Percentiles rank a stretch among this genome's conserved stretches.
These are phyloP conservation scores for Hydropotes inermis DNA, from an alignment of 2,113 vertebrate species.

Conservation along the genomic window DNA sequence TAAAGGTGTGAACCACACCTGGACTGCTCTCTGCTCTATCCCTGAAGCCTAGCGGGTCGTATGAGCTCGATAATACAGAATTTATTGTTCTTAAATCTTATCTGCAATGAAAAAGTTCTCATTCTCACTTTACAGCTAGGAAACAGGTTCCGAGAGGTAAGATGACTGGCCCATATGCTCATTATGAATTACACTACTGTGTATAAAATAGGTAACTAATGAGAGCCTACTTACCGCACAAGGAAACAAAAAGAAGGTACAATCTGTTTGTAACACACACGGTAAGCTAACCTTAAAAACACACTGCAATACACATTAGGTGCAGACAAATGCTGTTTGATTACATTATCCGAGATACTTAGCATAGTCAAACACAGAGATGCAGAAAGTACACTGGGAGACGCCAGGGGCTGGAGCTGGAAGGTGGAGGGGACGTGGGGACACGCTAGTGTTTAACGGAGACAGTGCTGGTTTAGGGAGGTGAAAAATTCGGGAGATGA, in stretches of 20 bases:
- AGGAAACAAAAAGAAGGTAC: neutral
- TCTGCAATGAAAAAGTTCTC: neutral
- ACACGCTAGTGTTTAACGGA: neutral
- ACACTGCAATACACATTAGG: neutral
- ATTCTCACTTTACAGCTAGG: neutral
- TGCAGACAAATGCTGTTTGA: neutral
- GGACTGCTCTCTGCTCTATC: accelerated
- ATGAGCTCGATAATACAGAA: neutral
- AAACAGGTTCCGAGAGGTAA: neutral
- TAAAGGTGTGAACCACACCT: neutral
- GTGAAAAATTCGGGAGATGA: accelerated
- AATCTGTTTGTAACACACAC: accelerated
- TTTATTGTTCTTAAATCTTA: neutral
- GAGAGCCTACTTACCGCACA: accelerated
- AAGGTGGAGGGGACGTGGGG: neutral
- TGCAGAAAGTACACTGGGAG: neutral
- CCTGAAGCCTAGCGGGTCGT: accelerated
- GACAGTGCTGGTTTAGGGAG: neutral
- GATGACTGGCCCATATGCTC: accelerated
- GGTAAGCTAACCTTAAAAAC: neutral
- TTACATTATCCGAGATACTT: neutral
- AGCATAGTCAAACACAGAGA: neutral
- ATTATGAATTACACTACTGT: accelerated
- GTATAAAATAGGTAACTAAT: accelerated
- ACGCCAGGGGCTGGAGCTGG: neutral